Conservation (phyloP, 2,797 vertebrate species). For the Paguma larvata region DNA sequence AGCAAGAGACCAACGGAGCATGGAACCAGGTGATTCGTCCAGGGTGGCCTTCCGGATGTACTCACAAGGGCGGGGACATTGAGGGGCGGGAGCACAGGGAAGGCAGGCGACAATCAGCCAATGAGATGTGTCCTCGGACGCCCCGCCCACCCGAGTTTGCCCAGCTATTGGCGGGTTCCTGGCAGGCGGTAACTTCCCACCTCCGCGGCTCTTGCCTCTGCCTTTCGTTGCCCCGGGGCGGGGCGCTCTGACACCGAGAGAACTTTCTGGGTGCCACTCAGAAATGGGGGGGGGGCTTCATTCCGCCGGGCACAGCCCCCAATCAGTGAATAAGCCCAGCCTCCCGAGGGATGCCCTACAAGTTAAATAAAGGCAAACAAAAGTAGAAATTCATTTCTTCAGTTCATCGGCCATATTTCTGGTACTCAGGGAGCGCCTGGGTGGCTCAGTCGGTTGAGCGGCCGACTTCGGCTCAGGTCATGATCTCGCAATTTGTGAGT, state of each 20-base stretch:
- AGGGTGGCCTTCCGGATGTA: not conserved
- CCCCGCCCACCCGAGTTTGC: not conserved
- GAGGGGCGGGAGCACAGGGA: rapidly evolving
- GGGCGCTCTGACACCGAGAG: not conserved
- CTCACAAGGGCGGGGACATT: not conserved
- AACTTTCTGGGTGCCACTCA: not conserved
- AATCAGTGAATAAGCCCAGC: too few relatives aligned
- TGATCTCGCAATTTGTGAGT: too few relatives aligned
- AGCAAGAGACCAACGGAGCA: not conserved
- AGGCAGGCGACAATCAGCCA: not conserved
- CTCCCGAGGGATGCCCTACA: not conserved
- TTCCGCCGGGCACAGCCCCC: not conserved
- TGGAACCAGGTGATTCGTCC: not conserved
- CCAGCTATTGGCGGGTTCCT: not conserved
- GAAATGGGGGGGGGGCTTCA: not conserved
- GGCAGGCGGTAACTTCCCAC: not conserved
- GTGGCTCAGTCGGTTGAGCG: too few relatives aligned
- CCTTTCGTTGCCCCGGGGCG: not conserved
- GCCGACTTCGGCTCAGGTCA: too few relatives aligned
- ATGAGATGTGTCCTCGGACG: rapidly evolving
- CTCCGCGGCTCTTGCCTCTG: not conserved
- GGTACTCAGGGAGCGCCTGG: too few relatives aligned
- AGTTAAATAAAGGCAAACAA: not conserved
- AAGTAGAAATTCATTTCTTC: not conserved
- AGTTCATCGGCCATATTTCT: not conserved